Conservation (phyloP, 2,797 vertebrate species). For the Sardinella longiceps region DNA sequence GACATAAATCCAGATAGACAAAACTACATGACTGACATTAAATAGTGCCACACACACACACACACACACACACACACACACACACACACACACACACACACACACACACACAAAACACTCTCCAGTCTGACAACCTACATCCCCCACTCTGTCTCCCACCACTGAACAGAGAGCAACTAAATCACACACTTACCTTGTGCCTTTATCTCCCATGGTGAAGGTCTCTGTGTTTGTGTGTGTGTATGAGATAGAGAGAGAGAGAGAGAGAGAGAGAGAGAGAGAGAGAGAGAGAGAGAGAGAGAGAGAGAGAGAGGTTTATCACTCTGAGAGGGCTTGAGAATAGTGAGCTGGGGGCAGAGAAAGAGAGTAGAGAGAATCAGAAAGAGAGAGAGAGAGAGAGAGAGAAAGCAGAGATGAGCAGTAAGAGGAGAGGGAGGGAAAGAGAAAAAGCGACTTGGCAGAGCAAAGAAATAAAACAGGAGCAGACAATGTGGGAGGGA, state of each 20-base stretch:
- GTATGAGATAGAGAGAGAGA: slow-evolving; percentile 1
- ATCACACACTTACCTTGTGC: slow-evolving; percentile 61
- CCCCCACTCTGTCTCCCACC: not conserved
- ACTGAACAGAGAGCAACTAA: slow-evolving; percentile 8
- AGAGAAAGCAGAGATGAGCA: not conserved
- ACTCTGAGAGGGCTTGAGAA: no score
- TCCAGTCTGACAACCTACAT: no score
- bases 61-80: not conserved
- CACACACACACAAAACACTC: no score
- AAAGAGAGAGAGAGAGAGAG: not conserved
- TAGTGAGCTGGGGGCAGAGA: no score
- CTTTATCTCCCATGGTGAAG: slow-evolving; percentile 63
- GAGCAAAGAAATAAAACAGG: not conserved
- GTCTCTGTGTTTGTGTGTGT: slow-evolving; percentile 24
- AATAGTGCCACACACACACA: not conserved
- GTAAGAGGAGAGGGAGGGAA: not conserved
- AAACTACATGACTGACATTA: not conserved
- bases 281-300: not conserved
- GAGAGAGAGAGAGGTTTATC: not conserved
- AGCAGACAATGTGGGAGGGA: not conserved
- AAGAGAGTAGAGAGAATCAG: not conserved
- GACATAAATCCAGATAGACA: not conserved
- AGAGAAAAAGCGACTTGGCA: not conserved
- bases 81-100: not conserved
- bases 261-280: slow-evolving; percentile 11